Evolutionary conservation across 2,888 invertebrate species (phyloP).

Genomic region (Rotaria sp.): DNA sequence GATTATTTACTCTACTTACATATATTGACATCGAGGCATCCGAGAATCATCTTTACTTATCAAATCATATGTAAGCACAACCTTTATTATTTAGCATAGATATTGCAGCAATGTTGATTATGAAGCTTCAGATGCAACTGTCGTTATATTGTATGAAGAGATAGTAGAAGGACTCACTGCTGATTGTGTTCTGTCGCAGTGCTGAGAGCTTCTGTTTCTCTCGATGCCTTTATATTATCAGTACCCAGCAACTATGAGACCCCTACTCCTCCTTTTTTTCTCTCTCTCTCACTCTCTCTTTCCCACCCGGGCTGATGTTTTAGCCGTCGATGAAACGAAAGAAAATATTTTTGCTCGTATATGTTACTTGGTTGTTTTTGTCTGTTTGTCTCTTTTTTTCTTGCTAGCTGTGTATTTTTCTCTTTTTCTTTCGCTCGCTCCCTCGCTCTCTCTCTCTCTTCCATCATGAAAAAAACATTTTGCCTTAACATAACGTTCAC

Average conservation of each 20-base stretch:
- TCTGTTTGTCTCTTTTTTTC: not conserved
- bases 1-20: not conserved
- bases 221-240: conserved; percentile 16
- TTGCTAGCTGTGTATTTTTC: no score
- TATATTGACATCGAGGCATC: not conserved
- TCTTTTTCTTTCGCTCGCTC: not conserved
- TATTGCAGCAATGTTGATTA: not conserved
- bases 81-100: not conserved
- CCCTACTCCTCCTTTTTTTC: not conserved
- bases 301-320: not conserved
- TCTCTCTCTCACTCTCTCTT: not conserved
- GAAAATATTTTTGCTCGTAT: not conserved
- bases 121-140: not conserved
- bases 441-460: not conserved
- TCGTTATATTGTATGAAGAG: not conserved
- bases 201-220: not conserved
- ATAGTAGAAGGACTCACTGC: not conserved
- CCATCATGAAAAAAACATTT: not conserved
- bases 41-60: not conserved
- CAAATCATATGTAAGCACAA: not conserved
- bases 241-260: not conserved
- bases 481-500: not conserved
- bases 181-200: not conserved
- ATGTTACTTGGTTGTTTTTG: conserved; percentile 14
- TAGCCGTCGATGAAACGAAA: conserved; percentile 1